phyloP scores from a whole-genome alignment of 2,888 invertebrate genomes.

The Pilophorus perplexus region DNA sequence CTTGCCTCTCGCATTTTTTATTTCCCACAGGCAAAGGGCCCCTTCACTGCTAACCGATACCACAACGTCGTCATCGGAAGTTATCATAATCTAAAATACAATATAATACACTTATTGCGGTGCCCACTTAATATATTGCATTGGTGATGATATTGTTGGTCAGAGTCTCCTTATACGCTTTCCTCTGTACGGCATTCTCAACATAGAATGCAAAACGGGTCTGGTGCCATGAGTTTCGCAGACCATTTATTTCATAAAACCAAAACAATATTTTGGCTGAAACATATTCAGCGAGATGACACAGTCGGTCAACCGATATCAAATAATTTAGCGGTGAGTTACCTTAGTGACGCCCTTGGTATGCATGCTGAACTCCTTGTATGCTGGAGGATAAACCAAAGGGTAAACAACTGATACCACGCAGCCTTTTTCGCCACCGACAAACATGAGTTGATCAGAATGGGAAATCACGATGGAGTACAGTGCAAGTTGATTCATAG shows the following conservation, averaged over 20 bases:
- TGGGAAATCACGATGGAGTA: conserved; percentile 68
- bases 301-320: no score
- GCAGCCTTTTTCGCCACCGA: conserved; percentile 73
- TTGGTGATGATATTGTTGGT: no score
- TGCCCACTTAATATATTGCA: no score
- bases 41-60: conserved; percentile 75
- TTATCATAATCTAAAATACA: conserved; percentile 60
- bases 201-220: no score
- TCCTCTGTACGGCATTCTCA: no score
- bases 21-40: conserved; percentile 79
- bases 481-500: conserved; percentile 54
- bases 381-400: conserved; percentile 63
- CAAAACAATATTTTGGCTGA: no score
- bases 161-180: no score
- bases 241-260: no score
- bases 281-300: no score
- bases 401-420: conserved; percentile 77
- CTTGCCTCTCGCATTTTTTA: conserved; percentile 52
- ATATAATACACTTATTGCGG: not conserved
- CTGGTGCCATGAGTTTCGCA: no score
- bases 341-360: conserved; percentile 56
- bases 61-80: conserved; percentile 73
- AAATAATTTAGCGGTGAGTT: no score
- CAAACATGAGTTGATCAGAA: conserved; percentile 77
- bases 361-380: conserved; percentile 58